Conservation (phyloP, 1,140 invertebrate species). For the Trinorchestia longiramus region DNA sequence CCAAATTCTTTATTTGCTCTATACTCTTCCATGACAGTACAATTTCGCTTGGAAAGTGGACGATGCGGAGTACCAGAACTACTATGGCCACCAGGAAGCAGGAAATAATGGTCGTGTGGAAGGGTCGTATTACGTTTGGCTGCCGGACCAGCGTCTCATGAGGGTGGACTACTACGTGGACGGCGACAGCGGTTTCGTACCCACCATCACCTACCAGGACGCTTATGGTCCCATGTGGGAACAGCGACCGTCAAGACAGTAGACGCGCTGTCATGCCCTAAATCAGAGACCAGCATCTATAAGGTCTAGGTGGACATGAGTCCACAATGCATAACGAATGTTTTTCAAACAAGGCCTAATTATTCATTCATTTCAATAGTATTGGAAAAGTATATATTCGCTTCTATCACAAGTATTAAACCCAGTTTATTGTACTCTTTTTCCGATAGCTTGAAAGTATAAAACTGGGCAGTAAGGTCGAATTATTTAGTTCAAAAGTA, state of each 20-base stretch:
- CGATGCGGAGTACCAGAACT: constrained; percentile 74
- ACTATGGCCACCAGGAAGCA: constrained; percentile 66
- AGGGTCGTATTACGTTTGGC: constrained; percentile 67
- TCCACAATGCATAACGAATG: no score
- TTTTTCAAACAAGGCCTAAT: no score
- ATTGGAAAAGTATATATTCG: no score
- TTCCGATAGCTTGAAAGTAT: no score
- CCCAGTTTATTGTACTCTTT: no score
- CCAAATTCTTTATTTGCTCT: background rate
- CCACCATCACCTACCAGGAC: constrained; percentile 61
- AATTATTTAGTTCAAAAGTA: no score
- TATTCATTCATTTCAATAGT: no score
- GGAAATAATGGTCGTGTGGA: constrained; percentile 61
- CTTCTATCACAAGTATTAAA: no score
- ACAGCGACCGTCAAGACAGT: background rate
- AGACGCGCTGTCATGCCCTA: background rate
- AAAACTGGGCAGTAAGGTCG: no score
- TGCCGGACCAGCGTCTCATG: constrained; percentile 66
- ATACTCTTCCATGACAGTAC: constrained; percentile 76
- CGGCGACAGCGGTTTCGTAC: constrained; percentile 64
- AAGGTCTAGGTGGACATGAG: no score
- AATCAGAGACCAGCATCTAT: background rate
- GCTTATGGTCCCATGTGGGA: constrained; percentile 59
- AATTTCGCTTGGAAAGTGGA: constrained; percentile 87
- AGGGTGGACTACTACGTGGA: constrained; percentile 66